phyloP scores from a whole-genome alignment of 1,140 invertebrate species.

The Psix sp. region DNA sequence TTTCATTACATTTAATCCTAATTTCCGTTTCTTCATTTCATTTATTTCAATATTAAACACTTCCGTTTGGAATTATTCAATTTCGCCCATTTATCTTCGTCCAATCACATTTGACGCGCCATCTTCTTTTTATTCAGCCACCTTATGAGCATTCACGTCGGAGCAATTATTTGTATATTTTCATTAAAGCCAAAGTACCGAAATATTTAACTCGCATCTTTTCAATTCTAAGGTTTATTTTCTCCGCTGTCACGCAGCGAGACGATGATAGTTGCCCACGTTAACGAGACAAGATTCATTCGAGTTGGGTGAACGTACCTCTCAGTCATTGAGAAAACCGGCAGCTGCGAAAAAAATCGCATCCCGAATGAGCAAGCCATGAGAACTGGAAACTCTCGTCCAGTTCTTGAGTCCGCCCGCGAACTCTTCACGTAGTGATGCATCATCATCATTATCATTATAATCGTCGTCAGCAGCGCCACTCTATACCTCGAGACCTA shows the following conservation, averaged over 20 bases:
- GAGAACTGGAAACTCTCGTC: slow-evolving; percentile 50
- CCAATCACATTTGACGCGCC: too few relatives aligned
- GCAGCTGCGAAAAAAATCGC: slow-evolving; percentile 51
- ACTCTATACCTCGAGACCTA: slow-evolving; percentile 21
- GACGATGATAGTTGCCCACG: slow-evolving; percentile 12
- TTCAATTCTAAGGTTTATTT: too few relatives aligned
- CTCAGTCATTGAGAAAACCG: slow-evolving; percentile 58
- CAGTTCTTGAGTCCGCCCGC: slow-evolving; percentile 47
- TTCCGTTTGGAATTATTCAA: slow-evolving; percentile 1
- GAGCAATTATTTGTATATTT: too few relatives aligned
- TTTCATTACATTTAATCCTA: background rate
- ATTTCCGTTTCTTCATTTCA: too few relatives aligned
- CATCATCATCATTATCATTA: slow-evolving; percentile 56
- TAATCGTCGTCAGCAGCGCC: slow-evolving; percentile 30
- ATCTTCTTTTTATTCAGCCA: too few relatives aligned
- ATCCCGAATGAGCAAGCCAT: slow-evolving; percentile 45
- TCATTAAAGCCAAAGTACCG: too few relatives aligned
- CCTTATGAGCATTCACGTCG: too few relatives aligned
- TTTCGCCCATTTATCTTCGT: slow-evolving; percentile 1
- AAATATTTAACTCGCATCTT: too few relatives aligned
- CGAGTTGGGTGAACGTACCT: slow-evolving; percentile 47
- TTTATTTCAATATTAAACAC: background rate
- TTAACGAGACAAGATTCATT: slow-evolving; percentile 42
- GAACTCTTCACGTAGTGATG: slow-evolving; percentile 53
- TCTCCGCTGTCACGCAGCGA: background rate